phyloP scores from a whole-genome alignment of 2,888 invertebrate species.

The Ennomos fuscantarius region DNA sequence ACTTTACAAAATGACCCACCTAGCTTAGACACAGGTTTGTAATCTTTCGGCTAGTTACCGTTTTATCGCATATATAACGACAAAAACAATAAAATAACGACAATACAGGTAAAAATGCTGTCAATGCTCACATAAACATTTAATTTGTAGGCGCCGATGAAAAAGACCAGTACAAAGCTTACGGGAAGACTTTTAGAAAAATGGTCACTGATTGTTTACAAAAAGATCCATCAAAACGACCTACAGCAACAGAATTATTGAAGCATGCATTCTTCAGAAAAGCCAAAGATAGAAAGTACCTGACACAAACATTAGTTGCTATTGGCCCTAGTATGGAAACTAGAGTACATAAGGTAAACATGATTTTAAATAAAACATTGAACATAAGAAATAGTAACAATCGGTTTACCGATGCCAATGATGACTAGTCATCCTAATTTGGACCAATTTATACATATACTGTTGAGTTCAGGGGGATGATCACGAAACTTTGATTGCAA shows the following conservation, averaged over 20 bases:
- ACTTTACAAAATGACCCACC: constrained; percentile 99
- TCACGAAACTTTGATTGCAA: too few relatives aligned
- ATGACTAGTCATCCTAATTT: too few relatives aligned
- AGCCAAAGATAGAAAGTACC: constrained; percentile 96
- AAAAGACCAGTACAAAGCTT: constrained; percentile 98
- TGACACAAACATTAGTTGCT: constrained; percentile 93
- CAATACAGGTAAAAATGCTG: too few relatives aligned
- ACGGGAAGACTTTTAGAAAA: constrained; percentile 98
- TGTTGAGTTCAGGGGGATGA: too few relatives aligned
- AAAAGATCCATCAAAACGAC: constrained; percentile 97
- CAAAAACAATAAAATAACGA: too few relatives aligned
- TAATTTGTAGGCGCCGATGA: constrained; percentile 90
- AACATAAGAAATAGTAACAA: too few relatives aligned
- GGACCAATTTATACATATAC: too few relatives aligned
- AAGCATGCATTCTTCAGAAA: constrained; percentile 99
- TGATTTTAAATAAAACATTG: not conserved
- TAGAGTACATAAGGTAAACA: constrained; percentile 93
- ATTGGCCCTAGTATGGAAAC: constrained; percentile 95
- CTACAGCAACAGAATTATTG: constrained; percentile 97
- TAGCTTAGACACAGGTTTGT: constrained; percentile 92
- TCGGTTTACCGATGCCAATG: too few relatives aligned
- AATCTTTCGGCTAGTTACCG: not conserved
- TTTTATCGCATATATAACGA: too few relatives aligned
- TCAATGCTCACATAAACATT: too few relatives aligned
- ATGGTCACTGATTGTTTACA: constrained; percentile 98